Percentiles rank a stretch among this genome's conserved stretches.
These are phyloP conservation scores for Ashinkailepas kermadecensis DNA, from an alignment of 2,888 invertebrate species.

Conservation along the genomic window DNA sequence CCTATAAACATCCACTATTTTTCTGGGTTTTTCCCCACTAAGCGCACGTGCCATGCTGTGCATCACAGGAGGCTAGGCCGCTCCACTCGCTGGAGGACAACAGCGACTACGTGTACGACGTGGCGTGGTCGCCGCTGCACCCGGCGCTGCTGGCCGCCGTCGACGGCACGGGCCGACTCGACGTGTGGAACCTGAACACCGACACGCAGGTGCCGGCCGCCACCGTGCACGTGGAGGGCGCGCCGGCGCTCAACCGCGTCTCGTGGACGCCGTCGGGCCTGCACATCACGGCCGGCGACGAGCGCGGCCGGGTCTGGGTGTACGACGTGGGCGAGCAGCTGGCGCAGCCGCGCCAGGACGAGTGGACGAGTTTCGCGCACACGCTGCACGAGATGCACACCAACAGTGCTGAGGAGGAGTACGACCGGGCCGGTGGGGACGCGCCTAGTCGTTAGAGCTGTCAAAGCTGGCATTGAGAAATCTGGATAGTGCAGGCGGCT, in stretches of 20 bases:
- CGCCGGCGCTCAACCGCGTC: constrained; percentile 82
- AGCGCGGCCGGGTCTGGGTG: constrained; percentile 86
- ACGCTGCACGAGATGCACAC: constrained; percentile 79
- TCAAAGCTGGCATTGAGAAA: not conserved
- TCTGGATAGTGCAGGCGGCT: not conserved
- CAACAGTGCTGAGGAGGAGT: constrained; percentile 34
- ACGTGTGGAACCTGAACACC: constrained; percentile 93
- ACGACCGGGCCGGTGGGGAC: constrained; percentile 4
- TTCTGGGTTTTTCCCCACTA: too few relatives aligned
- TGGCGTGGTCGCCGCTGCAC: constrained; percentile 96
- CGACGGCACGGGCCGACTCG: constrained; percentile 86
- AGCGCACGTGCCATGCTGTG: not conserved
- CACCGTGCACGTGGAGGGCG: constrained; percentile 72
- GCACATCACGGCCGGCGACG: constrained; percentile 89
- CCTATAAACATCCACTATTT: not conserved
- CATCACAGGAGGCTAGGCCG: constrained; percentile 71
- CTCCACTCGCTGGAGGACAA: constrained; percentile 97
- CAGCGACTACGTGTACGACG: constrained; percentile 94
- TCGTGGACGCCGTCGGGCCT: constrained; percentile 90
- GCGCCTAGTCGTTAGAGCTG: not conserved
- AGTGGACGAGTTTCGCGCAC: constrained; percentile 87
- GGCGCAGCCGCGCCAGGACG: constrained; percentile 83
- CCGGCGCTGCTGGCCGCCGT: constrained; percentile 95
- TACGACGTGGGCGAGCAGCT: constrained; percentile 95
- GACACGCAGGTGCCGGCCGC: constrained; percentile 94